Percentiles rank a stretch among this genome's conserved stretches.
These are phyloP conservation scores for Clepsis dumicolana DNA, from an alignment of 2,888 invertebrate species.

Conservation along the genomic window DNA sequence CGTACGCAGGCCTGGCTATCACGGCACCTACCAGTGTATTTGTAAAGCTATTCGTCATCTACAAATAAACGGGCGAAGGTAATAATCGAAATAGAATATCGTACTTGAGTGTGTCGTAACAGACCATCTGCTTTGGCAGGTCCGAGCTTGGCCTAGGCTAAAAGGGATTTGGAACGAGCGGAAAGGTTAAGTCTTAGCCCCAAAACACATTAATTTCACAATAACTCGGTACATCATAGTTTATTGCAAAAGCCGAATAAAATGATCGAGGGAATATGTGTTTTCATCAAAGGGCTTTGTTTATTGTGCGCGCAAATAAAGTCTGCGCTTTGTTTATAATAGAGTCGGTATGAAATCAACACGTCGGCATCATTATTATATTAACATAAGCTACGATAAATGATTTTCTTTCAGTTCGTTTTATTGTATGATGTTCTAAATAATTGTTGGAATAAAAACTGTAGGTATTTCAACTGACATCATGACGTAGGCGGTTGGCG, in stretches of 20 bases:
- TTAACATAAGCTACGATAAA: conserved; percentile 19
- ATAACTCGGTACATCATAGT: conserved; percentile 27
- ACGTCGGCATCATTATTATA: conserved; percentile 35
- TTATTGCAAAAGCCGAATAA: conserved; percentile 28
- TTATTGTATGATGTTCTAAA: neutral
- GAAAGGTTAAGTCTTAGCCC: conserved; percentile 36
- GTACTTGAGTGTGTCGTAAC: conserved; percentile 78
- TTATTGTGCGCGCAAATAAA: conserved; percentile 38
- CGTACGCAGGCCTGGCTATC: conserved; percentile 60
- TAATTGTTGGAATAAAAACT: neutral
- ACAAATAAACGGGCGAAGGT: conserved; percentile 84
- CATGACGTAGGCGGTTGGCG: neutral
- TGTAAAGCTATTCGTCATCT: conserved; percentile 80
- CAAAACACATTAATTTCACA: conserved; percentile 39
- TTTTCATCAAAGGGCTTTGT: conserved; percentile 42
- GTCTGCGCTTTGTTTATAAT: conserved; percentile 39
- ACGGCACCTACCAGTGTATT: conserved; percentile 55
- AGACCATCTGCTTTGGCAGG: conserved; percentile 72
- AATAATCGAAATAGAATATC: conserved; percentile 85
- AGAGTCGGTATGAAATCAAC: conserved; percentile 38
- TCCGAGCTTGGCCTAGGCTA: conserved; percentile 62
- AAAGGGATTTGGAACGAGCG: conserved; percentile 62
- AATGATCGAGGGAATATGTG: conserved; percentile 35
- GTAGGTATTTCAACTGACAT: neutral
- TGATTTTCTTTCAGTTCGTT: neutral